Base-by-base conservation (phyloP, 2,888 invertebrate genomes). In the Agrenia bidenticulata region DNA sequence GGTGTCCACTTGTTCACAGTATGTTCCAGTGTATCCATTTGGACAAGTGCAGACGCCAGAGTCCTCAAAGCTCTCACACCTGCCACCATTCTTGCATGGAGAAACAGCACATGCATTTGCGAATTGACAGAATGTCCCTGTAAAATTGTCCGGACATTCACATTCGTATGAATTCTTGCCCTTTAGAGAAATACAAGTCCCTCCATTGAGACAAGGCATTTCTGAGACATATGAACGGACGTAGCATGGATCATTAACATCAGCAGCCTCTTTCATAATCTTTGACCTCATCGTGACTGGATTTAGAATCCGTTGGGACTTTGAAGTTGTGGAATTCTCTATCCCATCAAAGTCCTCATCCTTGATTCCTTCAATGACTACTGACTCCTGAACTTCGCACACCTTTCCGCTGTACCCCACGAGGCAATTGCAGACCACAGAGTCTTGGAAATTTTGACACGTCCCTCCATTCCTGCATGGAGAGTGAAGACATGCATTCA, bases 61-160 rank as follows among this genome's bases (percentile, higher is more conserved):
- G 19, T 61, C 54, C 26, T 54, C 54, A 26, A 54, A 61, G 2
- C 37, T 23, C 23, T 15, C 15, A 42, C 61, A 61, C 0, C 41
- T 41, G 1, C 54, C 61, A 13, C 61, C 61, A 19, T 61, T 61
- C 53, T 41, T 41, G 27, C 61, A 61, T n/a, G 54, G 54, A 7
- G 54, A 61, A 11, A 24, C 23, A 7, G 32, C 23, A 21, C 61
- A 61, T 0, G 54, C 53, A 19, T 61, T 61, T 27, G 23, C n/a
- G 17, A 54, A 54, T 24, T 61, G 26, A 21, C 61, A 61, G 39
- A 54, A 61, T 5, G 39, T 39, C 2, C 61, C 61, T 5, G 26
- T 41, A 24, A 41, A 61, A 9, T 61, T 42, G 11, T 24, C n/a
- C 17, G 26, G 50, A 42, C 61, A 61, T 13, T 54, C 54, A 26